Evolutionary conservation across 2,113 vertebrate genomes (phyloP), one percentile per base, ranked within the genome.

Genomic region (Alethe castanea): DNA sequence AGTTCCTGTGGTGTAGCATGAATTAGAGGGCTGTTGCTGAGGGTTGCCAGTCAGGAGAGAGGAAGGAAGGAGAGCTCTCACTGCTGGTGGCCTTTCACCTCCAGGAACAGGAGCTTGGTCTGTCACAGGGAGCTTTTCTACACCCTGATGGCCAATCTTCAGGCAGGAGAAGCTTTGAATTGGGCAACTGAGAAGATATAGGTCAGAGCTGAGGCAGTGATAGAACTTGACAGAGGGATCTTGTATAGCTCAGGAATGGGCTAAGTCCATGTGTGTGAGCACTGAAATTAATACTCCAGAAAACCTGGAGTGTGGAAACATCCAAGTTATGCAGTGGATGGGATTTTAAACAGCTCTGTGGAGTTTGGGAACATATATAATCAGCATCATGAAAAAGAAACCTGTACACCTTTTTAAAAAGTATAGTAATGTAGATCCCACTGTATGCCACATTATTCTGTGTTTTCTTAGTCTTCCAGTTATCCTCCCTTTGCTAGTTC

Each of bases 211-310:
- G 53, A 94, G 66, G 66, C 90, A 47, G 38, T 81, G 53, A 77
- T 12, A 73, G 74, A 87, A 38, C 36, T 81, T 81, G 69, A 90
- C 66, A 53, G 79, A 65, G 85, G 67, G 67, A 83, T 22, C 42
- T 66, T n/a, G 31, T 11, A 11, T n/a, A 85, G 85, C 92, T 90
- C 64, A 82, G 90, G 73, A 69, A 61, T 25, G 69, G 54, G 74
- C 64, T 82, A 82, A 72, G 38, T 29, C 0, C 0, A 29, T 11
- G 4, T 4, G 3, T 33, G 20, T 0, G 0, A 79, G 45, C 81
- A 61, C 44, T 79, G 44, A 60, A 81, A 78, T 94, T 67, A 83
- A 50, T 88, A 38, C 20, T 93, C 42, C 60, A 74, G 47, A 74
- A 94, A 89, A 60, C 14, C 9, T 3, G 1, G 29, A 24, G 10